Evolutionary conservation across 1,140 invertebrate species (phyloP).

Genomic region (Heterodera schachtii): DNA sequence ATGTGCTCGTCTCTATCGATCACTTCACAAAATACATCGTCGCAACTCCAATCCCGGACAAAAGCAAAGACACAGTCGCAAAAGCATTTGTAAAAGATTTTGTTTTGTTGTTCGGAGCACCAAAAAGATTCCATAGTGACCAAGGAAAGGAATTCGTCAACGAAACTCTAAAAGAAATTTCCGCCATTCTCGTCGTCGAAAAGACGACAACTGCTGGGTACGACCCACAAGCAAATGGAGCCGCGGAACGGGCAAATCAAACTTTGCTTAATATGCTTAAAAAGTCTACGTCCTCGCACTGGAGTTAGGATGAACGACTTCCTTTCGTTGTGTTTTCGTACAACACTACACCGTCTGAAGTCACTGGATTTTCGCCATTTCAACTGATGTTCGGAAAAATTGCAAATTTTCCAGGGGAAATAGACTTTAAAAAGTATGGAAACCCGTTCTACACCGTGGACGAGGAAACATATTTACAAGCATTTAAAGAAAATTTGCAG

Average conservation of each 20-base stretch:
- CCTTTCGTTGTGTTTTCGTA: not conserved
- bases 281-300: not conserved
- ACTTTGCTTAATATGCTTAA: not conserved
- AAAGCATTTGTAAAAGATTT: not conserved
- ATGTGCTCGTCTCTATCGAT: not conserved
- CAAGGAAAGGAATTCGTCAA: constrained; percentile 19
- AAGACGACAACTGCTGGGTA: constrained; percentile 12
- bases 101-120: not conserved
- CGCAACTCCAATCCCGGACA: not conserved
- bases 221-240: constrained; percentile 2
- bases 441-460: constrained; percentile 6
- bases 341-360: not conserved
- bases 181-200: not conserved
- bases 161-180: not conserved
- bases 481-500: constrained; percentile 1
- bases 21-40: constrained; percentile 9
- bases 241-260: not conserved
- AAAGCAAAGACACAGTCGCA: not conserved
- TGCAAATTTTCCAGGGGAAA: constrained; percentile 4
- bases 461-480: constrained; percentile 7
- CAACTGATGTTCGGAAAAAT: not conserved
- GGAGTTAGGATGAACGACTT: not conserved
- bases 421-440: not conserved
- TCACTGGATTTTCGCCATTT: constrained; percentile 1
- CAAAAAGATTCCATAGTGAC: not conserved